Conservation (phyloP, 2,797 vertebrate genomes). For the Sebastes oblongus region DNA sequence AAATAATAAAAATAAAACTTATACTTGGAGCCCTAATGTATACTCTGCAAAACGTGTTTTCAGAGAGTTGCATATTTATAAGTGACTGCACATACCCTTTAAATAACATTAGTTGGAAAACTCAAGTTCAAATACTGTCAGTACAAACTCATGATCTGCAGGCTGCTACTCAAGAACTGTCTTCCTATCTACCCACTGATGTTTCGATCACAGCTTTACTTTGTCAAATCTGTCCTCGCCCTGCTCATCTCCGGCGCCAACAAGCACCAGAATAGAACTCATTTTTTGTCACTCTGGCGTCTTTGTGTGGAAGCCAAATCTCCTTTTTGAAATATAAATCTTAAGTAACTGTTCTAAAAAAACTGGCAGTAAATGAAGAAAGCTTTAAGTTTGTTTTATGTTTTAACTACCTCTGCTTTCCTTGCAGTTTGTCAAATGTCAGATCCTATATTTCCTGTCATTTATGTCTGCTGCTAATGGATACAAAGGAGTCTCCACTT, state of each 20-base stretch:
- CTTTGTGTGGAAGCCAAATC: slow-evolving; percentile 34
- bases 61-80: neutral
- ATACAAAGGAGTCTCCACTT: neutral
- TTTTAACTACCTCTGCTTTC: slow-evolving; percentile 5
- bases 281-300: slow-evolving; percentile 23
- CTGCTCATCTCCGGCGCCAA: slow-evolving; percentile 25
- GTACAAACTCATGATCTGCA: slow-evolving; percentile 21
- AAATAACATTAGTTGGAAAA: slow-evolving; percentile 8
- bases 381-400: neutral
- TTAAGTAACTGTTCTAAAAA: slow-evolving; percentile 16
- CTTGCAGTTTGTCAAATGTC: slow-evolving; percentile 3
- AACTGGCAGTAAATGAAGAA: slow-evolving; percentile 15
- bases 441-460: neutral
- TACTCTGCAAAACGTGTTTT: neutral
- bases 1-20: neutral
- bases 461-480: neutral
- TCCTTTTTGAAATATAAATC: slow-evolving; percentile 29
- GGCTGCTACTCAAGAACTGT: slow-evolving; percentile 33
- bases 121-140: slow-evolving; percentile 18
- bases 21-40: neutral
- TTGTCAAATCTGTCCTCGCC: slow-evolving; percentile 38
- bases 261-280: slow-evolving; percentile 36
- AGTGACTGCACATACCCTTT: neutral
- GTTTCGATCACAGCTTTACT: slow-evolving; percentile 44
- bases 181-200: slow-evolving; percentile 36